A percentile compares a stretch with the other conserved stretches of the same genome.
phyloP scores from a whole-genome alignment of 2,797 vertebrate genomes.

The Australoheros facetus region DNA sequence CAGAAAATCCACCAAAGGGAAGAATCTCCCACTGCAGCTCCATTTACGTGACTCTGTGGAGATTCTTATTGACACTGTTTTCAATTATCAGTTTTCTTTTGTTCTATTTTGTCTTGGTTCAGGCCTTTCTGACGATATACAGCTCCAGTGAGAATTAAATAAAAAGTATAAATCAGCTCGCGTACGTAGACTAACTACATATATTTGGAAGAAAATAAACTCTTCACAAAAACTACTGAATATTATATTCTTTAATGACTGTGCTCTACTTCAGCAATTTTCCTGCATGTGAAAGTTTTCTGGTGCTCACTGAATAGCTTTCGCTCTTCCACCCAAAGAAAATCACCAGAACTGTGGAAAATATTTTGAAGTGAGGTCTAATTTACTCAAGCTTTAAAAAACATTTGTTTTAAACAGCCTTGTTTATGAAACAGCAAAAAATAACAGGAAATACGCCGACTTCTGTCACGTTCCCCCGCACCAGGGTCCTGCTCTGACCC shows the following conservation, averaged over 20 bases:
- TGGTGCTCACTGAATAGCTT: not conserved
- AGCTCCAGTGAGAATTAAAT: not conserved
- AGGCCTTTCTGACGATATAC: not conserved
- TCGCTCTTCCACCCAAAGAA: not conserved
- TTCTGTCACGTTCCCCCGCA: not conserved
- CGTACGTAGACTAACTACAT: not conserved
- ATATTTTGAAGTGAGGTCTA: not conserved
- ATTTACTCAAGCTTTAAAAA: not conserved
- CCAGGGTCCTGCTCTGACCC: not conserved
- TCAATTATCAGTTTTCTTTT: not conserved
- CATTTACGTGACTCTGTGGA: not conserved
- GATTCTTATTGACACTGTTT: not conserved
- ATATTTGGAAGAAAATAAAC: not conserved
- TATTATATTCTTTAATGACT: not conserved
- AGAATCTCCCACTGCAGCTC: not conserved
- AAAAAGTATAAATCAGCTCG: not conserved
- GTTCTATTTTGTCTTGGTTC: not conserved
- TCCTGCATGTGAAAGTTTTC: not conserved
- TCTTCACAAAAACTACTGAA: not conserved
- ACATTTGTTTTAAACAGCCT: not conserved
- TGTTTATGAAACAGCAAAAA: not conserved
- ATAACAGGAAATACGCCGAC: not conserved
- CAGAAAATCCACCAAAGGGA: not conserved
- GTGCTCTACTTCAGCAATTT: not conserved
- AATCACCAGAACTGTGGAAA: not conserved